A percentile compares a stretch with the other conserved stretches of the same genome.
These are phyloP conservation scores for Chrysolina americana DNA, from an alignment of 2,888 invertebrate genomes.

Conservation along the genomic window DNA sequence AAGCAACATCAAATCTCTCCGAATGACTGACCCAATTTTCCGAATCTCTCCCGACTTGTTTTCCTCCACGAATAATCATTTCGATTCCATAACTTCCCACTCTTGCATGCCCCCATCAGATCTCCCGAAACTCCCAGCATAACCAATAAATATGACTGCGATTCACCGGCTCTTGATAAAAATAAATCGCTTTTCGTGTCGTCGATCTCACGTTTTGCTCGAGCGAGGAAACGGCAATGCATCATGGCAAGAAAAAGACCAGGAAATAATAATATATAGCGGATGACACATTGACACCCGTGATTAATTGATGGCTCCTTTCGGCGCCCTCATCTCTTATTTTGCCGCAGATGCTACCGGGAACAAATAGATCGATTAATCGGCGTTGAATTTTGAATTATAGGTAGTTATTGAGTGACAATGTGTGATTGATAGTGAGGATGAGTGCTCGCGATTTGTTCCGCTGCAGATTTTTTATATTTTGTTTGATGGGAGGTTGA, in stretches of 20 bases:
- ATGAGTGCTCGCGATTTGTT: neutral
- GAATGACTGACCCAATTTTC: neutral
- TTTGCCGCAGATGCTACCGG: conserved; percentile 5
- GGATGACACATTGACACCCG: conserved; percentile 5
- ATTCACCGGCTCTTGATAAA: conserved; percentile 2
- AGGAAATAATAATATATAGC: conserved; percentile 18
- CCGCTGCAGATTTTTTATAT: too few species aligned
- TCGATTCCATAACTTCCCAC: neutral
- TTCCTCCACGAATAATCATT: neutral
- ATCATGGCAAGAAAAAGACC: conserved; percentile 3
- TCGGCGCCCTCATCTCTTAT: conserved; percentile 4
- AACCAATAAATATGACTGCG: conserved; percentile 16
- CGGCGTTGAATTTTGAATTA: conserved; percentile 12
- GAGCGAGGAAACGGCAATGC: neutral
- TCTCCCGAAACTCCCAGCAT: neutral
- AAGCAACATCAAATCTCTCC: neutral
- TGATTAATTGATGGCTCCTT: conserved; percentile 14
- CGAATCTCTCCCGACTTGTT: neutral
- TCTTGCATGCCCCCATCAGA: neutral
- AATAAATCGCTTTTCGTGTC: conserved; percentile 9
- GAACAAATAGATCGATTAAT: conserved; percentile 16
- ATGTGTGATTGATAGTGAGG: conserved; percentile 2
- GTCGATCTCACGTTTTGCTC: conserved; percentile 5
- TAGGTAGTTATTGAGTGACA: conserved; percentile 7
- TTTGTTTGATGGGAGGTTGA: too few species aligned